phyloP scores from a whole-genome alignment of 1,140 invertebrate genomes.

The Macrotrachela quadricornifera region DNA sequence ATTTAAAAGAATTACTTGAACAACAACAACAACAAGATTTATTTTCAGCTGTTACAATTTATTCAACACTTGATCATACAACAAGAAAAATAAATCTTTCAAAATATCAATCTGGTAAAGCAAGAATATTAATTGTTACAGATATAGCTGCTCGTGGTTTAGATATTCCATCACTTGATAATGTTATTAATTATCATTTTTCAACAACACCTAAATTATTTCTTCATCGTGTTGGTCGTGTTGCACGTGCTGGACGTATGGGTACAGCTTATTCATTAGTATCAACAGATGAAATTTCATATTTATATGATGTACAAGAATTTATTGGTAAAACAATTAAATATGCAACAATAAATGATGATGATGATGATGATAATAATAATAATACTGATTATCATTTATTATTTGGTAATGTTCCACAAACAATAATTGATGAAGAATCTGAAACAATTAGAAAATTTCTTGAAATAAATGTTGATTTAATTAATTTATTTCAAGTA shows the following conservation, averaged over 20 bases:
- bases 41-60: constrained; percentile 45
- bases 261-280: constrained; percentile 74
- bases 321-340: constrained; percentile 4
- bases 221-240: constrained; percentile 88
- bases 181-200: constrained; percentile 91
- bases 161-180: constrained; percentile 83
- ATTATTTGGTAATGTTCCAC: constrained; percentile 2
- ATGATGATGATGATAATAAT: neutral
- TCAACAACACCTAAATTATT: constrained; percentile 88
- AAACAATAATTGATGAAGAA: constrained; percentile 5
- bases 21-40: neutral
- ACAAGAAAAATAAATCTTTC: constrained; percentile 83
- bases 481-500: constrained; percentile 3
- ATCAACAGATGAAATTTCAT: constrained; percentile 65
- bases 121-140: constrained; percentile 59
- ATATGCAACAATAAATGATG: neutral
- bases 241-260: constrained; percentile 71
- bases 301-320: constrained; percentile 64
- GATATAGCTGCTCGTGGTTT: constrained; percentile 90
- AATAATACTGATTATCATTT: neutral
- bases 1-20: neutral
- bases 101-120: constrained; percentile 51
- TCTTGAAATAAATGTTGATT: neutral
- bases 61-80: constrained; percentile 73
- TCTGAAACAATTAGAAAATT: neutral